A percentile compares a stretch with the other conserved stretches of the same genome.
These are phyloP conservation scores for Melinaea marsaeus DNA, from an alignment of 2,888 invertebrate species.

Conservation along the genomic window DNA sequence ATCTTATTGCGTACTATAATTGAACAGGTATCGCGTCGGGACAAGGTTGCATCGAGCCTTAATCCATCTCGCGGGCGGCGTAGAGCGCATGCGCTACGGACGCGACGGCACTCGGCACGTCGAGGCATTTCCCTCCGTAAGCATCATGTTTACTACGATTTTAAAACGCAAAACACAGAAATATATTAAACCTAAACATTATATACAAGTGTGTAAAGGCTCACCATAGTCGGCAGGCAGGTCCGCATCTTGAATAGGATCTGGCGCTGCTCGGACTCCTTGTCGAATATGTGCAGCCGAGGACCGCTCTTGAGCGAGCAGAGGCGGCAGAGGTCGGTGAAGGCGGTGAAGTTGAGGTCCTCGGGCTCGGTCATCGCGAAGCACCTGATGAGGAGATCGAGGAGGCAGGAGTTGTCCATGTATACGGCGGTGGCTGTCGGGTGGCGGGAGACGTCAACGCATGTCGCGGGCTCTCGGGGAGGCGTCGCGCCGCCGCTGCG, in stretches of 20 bases:
- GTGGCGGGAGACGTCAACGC: slow-evolving; percentile 71
- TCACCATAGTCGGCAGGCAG: slow-evolving; percentile 83
- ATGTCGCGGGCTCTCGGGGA: slow-evolving; percentile 71
- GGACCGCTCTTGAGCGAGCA: slow-evolving; percentile 84
- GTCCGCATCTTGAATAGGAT: slow-evolving; percentile 83
- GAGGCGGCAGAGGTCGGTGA: slow-evolving; percentile 83
- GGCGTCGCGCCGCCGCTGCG: slow-evolving; percentile 75
- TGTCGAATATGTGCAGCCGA: slow-evolving; percentile 83
- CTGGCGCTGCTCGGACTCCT: slow-evolving; percentile 84
- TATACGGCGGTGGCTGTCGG: slow-evolving; percentile 69
- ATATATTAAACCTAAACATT: not conserved
- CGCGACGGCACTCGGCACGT: slow-evolving; percentile 46
- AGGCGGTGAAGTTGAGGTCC: slow-evolving; percentile 82
- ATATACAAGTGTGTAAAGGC: slow-evolving; percentile 24
- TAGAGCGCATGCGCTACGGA: slow-evolving; percentile 71
- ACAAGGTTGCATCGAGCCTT: slow-evolving; percentile 32
- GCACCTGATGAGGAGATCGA: slow-evolving; percentile 79
- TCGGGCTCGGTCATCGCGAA: slow-evolving; percentile 81
- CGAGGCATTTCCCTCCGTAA: slow-evolving; percentile 17
- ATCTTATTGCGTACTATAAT: slow-evolving; percentile 12
- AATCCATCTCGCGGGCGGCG: slow-evolving; percentile 49
- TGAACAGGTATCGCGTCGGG: slow-evolving; percentile 43
- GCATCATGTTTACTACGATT: slow-evolving; percentile 24
- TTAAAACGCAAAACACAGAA: not conserved
- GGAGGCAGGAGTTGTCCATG: slow-evolving; percentile 79